These are phyloP conservation scores for Aepyceros melampus DNA, from an alignment of 2,113 vertebrate genomes.

Conservation along the genomic window DNA sequence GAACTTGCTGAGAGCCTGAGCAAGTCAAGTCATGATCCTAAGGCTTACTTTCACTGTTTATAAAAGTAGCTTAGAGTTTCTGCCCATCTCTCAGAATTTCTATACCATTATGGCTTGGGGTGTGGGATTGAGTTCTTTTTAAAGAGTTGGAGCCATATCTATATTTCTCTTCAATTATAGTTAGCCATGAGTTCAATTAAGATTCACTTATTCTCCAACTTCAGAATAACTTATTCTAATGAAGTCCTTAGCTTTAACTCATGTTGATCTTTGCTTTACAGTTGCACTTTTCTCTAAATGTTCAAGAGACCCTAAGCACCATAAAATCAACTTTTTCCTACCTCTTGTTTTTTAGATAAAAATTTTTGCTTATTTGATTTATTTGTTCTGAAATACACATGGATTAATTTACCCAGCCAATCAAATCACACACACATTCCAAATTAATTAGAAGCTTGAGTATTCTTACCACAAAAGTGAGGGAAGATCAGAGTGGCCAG, in stretches of 20 bases:
- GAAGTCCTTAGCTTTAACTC: background rate
- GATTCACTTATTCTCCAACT: background rate
- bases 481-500: background rate
- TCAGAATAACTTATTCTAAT: background rate
- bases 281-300: background rate
- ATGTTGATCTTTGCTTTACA: background rate
- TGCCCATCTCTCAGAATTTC: background rate
- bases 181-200: background rate
- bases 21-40: background rate
- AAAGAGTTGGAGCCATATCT: background rate
- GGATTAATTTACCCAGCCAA: background rate
- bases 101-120: background rate
- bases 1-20: background rate
- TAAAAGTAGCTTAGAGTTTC: background rate
- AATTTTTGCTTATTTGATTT: background rate
- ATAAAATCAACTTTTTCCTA: background rate
- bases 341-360: background rate
- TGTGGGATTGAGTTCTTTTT: background rate
- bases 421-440: background rate
- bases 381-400: background rate
- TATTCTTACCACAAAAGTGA: background rate
- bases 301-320: background rate
- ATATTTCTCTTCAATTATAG: background rate
- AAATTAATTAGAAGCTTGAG: background rate
- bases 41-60: background rate